Conservation (phyloP, 2,113 vertebrate genomes). For the Peromyscus polionotus region DNA sequence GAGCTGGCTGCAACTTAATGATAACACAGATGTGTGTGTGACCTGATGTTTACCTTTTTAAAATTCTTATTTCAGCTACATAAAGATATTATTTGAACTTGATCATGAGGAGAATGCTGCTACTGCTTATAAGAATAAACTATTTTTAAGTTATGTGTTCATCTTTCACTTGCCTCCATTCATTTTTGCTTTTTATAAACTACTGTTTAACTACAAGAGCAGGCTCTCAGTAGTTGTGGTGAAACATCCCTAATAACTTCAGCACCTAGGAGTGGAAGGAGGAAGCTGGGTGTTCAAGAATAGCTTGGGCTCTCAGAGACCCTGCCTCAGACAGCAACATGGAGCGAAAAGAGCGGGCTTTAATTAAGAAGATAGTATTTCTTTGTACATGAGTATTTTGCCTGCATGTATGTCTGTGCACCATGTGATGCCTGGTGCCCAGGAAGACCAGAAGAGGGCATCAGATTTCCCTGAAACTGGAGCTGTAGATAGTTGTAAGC, state of each 20-base stretch:
- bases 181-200: neutral
- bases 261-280: neutral
- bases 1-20: neutral
- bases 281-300: neutral
- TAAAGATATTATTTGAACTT: neutral
- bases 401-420: neutral
- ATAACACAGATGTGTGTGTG: neutral
- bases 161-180: neutral
- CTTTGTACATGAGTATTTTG: neutral
- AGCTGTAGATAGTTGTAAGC: neutral
- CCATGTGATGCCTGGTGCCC: neutral
- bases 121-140: neutral
- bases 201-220: constrained; percentile 3
- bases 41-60: neutral
- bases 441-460: neutral
- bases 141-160: neutral
- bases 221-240: neutral
- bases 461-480: neutral
- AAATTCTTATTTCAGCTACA: constrained; percentile 13
- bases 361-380: neutral
- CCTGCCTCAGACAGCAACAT: neutral
- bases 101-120: neutral
- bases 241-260: neutral
- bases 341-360: neutral
- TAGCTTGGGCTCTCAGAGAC: neutral